These are phyloP conservation scores for Eriocheir sinensis DNA, from an alignment of 1,140 invertebrate genomes.

Conservation along the genomic window DNA sequence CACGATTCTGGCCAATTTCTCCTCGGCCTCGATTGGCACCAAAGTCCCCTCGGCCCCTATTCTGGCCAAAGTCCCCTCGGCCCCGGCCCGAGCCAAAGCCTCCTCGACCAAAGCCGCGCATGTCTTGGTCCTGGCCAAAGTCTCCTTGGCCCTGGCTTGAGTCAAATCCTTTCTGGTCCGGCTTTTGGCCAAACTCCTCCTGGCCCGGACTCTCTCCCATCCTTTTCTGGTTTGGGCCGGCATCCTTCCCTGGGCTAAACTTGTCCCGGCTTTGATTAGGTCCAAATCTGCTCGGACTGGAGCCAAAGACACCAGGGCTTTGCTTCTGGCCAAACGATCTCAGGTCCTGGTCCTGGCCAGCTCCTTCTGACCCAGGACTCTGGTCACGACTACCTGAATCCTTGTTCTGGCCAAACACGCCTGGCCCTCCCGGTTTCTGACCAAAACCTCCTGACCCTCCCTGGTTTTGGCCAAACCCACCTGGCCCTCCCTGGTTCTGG, in stretches of 20 bases:
- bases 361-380: not conserved
- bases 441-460: slow-evolving; percentile 35
- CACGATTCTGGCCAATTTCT: not conserved
- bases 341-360: not conserved
- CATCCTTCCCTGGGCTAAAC: not conserved
- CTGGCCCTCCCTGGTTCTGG: not conserved
- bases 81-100: slow-evolving; percentile 30
- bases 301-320: not conserved
- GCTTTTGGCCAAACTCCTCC: not conserved
- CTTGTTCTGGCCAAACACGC: slow-evolving; percentile 42
- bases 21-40: not conserved
- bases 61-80: not conserved
- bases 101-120: slow-evolving; percentile 1
- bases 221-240: not conserved
- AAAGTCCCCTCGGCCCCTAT: not conserved
- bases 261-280: slow-evolving; percentile 1
- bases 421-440: not conserved
- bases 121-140: slow-evolving; percentile 2
- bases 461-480: slow-evolving; percentile 31
- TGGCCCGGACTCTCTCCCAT: not conserved
- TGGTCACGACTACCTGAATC: slow-evolving; percentile 8
- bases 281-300: not conserved
- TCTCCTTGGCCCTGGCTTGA: not conserved
- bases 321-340: not conserved
- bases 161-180: not conserved